phyloP scores from a whole-genome alignment of 2,797 vertebrate genomes.

The Eidolon dupreanum region DNA sequence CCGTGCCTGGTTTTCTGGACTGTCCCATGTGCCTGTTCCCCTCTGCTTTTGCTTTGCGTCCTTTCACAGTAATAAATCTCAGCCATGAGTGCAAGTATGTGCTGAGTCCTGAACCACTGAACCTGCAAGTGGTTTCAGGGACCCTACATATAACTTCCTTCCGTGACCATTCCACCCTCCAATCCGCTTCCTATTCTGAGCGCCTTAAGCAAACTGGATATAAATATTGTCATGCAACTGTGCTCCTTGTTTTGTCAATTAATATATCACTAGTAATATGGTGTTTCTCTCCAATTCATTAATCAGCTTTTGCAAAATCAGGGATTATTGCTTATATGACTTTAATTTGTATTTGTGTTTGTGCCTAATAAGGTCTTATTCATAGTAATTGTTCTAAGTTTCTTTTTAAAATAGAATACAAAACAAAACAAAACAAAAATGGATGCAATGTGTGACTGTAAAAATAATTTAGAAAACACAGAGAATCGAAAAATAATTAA shows the following conservation, averaged over 20 bases:
- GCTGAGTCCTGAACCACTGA: neutral
- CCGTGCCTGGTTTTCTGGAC: neutral
- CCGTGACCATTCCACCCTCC: neutral
- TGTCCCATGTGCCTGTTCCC: neutral
- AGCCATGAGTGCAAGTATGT: neutral
- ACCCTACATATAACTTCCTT: neutral
- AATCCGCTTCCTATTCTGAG: neutral
- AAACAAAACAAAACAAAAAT: neutral
- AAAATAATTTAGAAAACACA: conserved; percentile 34
- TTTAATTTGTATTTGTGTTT: conserved; percentile 25
- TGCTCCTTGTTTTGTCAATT: neutral
- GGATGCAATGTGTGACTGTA: neutral
- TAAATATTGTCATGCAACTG: neutral
- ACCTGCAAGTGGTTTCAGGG: neutral
- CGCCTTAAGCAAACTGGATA: neutral
- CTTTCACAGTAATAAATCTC: neutral
- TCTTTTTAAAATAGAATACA: neutral
- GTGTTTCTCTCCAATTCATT: neutral
- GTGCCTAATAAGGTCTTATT: neutral
- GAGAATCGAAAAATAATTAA: neutral
- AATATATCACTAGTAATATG: neutral
- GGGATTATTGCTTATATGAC: neutral
- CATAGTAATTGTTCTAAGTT: neutral
- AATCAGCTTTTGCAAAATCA: conserved; percentile 15
- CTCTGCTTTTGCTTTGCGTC: neutral